Evolutionary conservation across 2,113 vertebrate species (phyloP), one percentile per base, ranked within the genome.

Genomic region (Daboia siamensis): DNA sequence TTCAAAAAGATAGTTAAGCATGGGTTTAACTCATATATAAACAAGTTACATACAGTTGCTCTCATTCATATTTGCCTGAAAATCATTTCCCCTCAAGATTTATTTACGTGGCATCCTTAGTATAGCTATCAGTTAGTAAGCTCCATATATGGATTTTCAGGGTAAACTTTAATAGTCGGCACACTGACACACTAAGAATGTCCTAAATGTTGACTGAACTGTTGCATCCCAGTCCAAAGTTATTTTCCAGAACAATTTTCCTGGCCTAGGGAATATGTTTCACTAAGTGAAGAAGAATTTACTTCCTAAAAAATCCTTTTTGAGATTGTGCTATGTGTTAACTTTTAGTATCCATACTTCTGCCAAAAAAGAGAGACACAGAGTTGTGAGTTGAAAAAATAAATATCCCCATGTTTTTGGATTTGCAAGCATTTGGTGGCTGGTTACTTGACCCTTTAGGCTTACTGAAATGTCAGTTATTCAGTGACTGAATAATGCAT

Each of bases 381-480:
- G 15, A 80, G 74, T 96, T 69, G 21, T 91, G 85, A 11, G 8
- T 33, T 26, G n/a, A 2, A 52, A n/a, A 87, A 44, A 51, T 54
- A 64, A 13, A 44, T 12, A 87, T 5, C 21, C 29, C 15, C 2
- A 69, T 54, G 39, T 21, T 59, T 87, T 87, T 87, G n/a, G 26
- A 29, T 87, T 91, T 44, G 39, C n/a, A 91, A 69, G 48, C 12
- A 69, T 69, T 91, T 87, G 48, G 29, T 87, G 61, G 5, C 57
- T 20, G 24, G 69, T 29, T 46, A n/a, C 55, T 59, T 95, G 96
- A 96, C 94, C 90, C 93, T 96, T 94, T 96, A 97, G 96, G 91
- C 84, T 92, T 80, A 94, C 87, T 13, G 84, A 95, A 93, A 0
- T 95, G 51, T 69, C 88, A 94, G 61, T 93, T 95, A 94, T 94